Evolutionary conservation across 2,113 vertebrate species (phyloP).

Genomic region (Neogobius melanostomus): DNA sequence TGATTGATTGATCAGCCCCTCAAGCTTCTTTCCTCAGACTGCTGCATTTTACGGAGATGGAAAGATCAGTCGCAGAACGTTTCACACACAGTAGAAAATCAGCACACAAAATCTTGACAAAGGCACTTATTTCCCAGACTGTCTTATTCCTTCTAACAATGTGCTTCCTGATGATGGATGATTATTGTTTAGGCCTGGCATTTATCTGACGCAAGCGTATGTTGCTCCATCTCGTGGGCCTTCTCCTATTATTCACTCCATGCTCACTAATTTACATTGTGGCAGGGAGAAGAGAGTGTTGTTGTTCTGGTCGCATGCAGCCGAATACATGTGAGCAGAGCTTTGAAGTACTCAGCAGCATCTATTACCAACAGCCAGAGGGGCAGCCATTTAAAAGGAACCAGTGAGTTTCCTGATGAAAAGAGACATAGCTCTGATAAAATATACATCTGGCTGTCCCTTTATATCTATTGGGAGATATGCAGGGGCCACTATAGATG

Average conservation of each 20-base stretch:
- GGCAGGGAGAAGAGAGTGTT: conserved; percentile 38
- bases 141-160: conserved; percentile 9
- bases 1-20: conserved; percentile 34
- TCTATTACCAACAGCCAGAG: background rate
- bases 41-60: conserved; percentile 46
- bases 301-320: conserved; percentile 27
- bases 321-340: conserved; percentile 14
- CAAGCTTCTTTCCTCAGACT: conserved; percentile 38
- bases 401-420: conserved; percentile 26
- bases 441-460: conserved; percentile 34
- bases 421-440: conserved; percentile 39
- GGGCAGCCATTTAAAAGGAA: conserved; percentile 22
- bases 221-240: conserved; percentile 19
- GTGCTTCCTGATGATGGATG: conserved; percentile 35
- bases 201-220: conserved; percentile 40
- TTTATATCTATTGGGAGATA: conserved; percentile 13
- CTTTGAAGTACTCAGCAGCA: conserved; percentile 8
- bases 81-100: conserved; percentile 6
- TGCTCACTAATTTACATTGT: conserved; percentile 25
- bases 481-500: background rate
- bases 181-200: conserved; percentile 46
- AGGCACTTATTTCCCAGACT: conserved; percentile 25
- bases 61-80: conserved; percentile 31
- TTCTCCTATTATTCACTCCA: conserved; percentile 22
- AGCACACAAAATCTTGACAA: conserved; percentile 18